Evolutionary conservation across 2,888 invertebrate species (phyloP), one percentile per base, ranked within the genome.

Genomic region (Cancer borealis): DNA sequence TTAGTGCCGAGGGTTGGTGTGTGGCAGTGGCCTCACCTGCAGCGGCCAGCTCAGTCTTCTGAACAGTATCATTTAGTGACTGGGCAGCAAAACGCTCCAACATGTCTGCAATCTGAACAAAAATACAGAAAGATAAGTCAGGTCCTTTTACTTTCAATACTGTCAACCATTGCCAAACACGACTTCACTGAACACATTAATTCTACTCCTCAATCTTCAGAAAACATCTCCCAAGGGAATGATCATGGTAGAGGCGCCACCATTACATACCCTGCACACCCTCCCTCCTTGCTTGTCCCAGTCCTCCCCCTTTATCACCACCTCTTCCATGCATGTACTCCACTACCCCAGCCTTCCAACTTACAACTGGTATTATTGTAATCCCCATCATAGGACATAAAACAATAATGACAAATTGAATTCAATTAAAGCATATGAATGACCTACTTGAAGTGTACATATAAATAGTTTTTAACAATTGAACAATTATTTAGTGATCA

Each of bases 21-120:
- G 66, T 66, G 66, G 90, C 54, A 26, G 17, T 45, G 46, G 14
- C n/a, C n/a, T 89, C 54, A 1, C 21, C 54, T 14, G 30, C 54
- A 79, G 14, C 66, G 12, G 26, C n/a, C 45, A 92, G 84, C 17
- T 12, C 30, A 54, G 17, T 54, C n/a, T 30, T n/a, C 5, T 54
- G 3, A 26, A 54, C 54, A 87, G 26, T 8, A 84, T 12, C 46
- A 91, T 91, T 46, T 49, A 26, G 47, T 46, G 88, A 45, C 88
- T 88, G 84, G 26, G 45, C 87, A 94, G 47, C n/a, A 30, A 91
- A 90, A 45, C 95, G 93, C 6, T 95, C 94, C n/a, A 95, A 89
- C 87, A 95, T 92, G 88, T 95, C 95, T 66, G 95, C 94, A 49
- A 95, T 54, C 95, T 95, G 79, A 30, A 47, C 47, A 73, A 17